Evolutionary conservation across 2,888 invertebrate genomes (phyloP).

Genomic region (Dolichopus griseipennis): DNA sequence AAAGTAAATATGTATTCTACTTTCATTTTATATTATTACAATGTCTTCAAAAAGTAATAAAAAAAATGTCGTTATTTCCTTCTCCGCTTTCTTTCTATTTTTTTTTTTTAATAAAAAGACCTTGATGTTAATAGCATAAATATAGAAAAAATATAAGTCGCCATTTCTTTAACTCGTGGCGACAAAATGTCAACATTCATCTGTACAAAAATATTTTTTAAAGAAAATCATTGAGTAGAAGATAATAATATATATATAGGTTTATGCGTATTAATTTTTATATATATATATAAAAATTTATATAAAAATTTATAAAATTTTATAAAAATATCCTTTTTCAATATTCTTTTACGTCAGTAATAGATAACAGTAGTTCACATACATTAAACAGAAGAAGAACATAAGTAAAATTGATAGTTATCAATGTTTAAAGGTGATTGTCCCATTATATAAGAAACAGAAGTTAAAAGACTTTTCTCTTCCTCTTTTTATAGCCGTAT

Average conservation of each 20-base stretch:
- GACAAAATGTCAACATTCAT: neutral
- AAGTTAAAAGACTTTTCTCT: no score
- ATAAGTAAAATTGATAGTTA: neutral
- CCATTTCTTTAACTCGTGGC: neutral
- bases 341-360: no score
- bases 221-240: neutral
- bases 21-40: neutral
- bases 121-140: neutral
- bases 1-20: no score
- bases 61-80: neutral
- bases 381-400: no score
- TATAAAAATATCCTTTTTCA: no score
- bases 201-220: neutral
- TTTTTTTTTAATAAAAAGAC: neutral
- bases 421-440: neutral
- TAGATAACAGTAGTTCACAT: no score
- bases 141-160: neutral
- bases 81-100: no score
- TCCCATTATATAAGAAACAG: neutral
- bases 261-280: no score
- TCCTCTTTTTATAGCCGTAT: no score
- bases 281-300: no score
- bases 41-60: neutral
- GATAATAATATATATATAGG: neutral
- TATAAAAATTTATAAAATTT: no score